Conservation (phyloP, 2,113 vertebrate species). For the Pollachius pollachius region DNA sequence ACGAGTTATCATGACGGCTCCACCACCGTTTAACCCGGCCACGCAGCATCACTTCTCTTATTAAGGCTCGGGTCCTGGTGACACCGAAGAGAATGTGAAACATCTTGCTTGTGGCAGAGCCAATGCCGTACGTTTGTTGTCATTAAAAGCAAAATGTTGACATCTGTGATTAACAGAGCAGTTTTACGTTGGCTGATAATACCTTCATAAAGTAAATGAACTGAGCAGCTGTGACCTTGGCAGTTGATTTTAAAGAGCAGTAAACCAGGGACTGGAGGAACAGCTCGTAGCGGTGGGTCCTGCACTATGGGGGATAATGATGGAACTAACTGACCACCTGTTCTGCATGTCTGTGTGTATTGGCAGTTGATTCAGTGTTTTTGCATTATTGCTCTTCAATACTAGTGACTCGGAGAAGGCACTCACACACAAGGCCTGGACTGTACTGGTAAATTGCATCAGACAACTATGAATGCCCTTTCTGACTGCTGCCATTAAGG, state of each 20-base stretch:
- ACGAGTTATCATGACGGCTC: too few relatives aligned
- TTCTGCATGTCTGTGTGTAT: constrained; percentile 45
- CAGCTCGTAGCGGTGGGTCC: constrained; percentile 34
- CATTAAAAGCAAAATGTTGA: background rate
- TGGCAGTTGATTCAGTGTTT: constrained; percentile 32
- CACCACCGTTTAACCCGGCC: constrained; percentile 2
- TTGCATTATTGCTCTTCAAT: constrained; percentile 51
- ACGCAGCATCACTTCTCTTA: constrained; percentile 14
- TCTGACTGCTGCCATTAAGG: constrained; percentile 33
- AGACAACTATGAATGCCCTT: constrained; percentile 35
- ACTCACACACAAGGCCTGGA: constrained; percentile 15
- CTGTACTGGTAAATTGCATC: constrained; percentile 42
- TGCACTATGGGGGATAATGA: constrained; percentile 53
- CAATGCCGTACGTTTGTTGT: constrained; percentile 30
- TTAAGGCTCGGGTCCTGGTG: constrained; percentile 12
- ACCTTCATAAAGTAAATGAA: constrained; percentile 44
- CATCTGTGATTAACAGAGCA: constrained; percentile 19
- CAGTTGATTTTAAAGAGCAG: constrained; percentile 32
- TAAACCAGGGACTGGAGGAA: constrained; percentile 32
- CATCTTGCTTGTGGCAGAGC: constrained; percentile 19
- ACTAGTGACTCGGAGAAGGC: constrained; percentile 38
- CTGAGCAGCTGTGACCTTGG: constrained; percentile 42
- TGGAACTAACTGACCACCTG: constrained; percentile 62
- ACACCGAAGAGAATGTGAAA: constrained; percentile 9
- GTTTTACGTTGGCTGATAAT: constrained; percentile 26